Conservation (phyloP, 2,888 invertebrate genomes). For the Pheosia tremula region DNA sequence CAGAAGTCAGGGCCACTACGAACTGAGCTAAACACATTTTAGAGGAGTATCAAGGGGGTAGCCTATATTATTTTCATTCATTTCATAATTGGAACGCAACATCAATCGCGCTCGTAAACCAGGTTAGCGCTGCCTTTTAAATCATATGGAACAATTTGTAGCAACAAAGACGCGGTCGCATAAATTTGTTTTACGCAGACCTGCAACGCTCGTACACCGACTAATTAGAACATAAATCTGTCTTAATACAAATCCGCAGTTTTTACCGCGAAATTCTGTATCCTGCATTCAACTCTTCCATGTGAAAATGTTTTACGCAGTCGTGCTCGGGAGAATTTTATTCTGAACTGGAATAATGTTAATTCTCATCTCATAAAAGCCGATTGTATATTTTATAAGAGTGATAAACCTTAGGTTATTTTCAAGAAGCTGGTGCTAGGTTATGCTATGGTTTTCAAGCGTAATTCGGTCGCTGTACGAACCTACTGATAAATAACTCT, state of each 20-base stretch:
- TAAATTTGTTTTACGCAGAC: conserved; percentile 73
- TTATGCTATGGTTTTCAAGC: no score
- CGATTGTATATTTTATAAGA: background rate
- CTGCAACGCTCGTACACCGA: conserved; percentile 58
- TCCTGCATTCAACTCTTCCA: conserved; percentile 34
- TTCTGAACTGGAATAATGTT: background rate
- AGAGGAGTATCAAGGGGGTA: background rate
- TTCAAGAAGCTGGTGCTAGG: no score
- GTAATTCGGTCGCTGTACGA: no score
- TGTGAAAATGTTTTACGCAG: conserved; percentile 22
- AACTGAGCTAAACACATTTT: no score
- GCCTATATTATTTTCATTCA: background rate
- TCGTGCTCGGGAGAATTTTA: background rate
- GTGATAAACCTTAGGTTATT: no score
- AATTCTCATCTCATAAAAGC: background rate
- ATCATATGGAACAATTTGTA: conserved; percentile 69
- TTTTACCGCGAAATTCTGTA: conserved; percentile 58
- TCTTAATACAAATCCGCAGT: conserved; percentile 70
- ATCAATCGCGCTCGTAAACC: conserved; percentile 40
- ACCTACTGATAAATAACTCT: no score
- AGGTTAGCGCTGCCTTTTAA: conserved; percentile 57
- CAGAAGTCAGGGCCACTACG: no score
- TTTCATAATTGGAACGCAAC: conserved; percentile 8
- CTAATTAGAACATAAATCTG: conserved; percentile 80
- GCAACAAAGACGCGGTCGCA: conserved; percentile 68